Conservation (phyloP, 2,797 vertebrate genomes). For the Sebastes cheni region DNA sequence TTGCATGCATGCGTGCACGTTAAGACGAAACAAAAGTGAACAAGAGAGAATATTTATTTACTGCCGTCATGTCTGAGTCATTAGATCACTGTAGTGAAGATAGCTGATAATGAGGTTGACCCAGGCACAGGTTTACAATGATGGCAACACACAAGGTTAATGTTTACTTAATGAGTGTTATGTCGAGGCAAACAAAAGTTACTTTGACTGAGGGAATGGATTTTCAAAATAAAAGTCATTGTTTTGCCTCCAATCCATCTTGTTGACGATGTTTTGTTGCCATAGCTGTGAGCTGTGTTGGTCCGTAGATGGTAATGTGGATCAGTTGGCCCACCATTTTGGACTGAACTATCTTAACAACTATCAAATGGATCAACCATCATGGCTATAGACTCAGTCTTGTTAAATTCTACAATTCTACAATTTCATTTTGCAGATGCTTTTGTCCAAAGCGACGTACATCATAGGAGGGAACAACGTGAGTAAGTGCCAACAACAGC, state of each 20-base stretch:
- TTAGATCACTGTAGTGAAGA: constrained; percentile 7
- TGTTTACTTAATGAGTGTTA: constrained; percentile 57
- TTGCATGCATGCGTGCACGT: constrained; percentile 37
- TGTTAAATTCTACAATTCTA: no score
- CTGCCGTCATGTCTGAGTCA: constrained; percentile 20
- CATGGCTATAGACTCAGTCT: no score
- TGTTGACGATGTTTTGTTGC: not conserved
- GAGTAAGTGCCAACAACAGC: no score
- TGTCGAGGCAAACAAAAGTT: constrained; percentile 5
- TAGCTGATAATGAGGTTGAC: constrained; percentile 10
- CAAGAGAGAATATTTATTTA: constrained; percentile 58
- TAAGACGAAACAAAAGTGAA: constrained; percentile 20
- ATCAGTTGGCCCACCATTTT: not conserved
- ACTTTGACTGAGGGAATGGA: constrained; percentile 30
- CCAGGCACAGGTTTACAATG: constrained; percentile 51
- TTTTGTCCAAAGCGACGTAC: no score
- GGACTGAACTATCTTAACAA: not conserved
- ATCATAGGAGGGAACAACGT: no score
- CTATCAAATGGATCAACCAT: not conserved
- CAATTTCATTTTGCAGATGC: no score
- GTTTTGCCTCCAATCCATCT: constrained; percentile 13
- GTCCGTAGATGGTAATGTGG: not conserved
- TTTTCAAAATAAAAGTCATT: constrained; percentile 69
- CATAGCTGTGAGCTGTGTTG: not conserved
- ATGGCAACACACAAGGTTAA: constrained; percentile 40